A percentile compares a stretch with the other conserved stretches of the same genome.
Evolutionary conservation across 2,888 invertebrate species (phyloP).

Genomic region (Ceriagrion tenellum): DNA sequence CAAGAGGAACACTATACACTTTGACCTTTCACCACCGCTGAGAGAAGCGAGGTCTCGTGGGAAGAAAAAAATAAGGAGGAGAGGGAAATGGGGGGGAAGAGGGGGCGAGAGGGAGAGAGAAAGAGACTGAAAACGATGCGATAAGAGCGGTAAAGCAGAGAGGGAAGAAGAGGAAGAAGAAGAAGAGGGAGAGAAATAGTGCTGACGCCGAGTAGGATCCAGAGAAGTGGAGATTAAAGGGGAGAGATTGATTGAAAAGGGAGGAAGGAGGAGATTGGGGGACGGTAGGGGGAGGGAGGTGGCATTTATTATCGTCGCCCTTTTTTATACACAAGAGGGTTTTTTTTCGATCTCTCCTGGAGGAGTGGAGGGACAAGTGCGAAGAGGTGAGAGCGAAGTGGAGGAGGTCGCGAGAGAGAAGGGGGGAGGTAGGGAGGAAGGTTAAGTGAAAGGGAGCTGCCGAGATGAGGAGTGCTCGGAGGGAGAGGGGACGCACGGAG

Average conservation of each 20-base stretch:
- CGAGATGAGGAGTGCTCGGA: too few species aligned
- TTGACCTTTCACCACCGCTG: not conserved
- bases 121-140: too few species aligned
- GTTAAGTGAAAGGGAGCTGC: too few species aligned
- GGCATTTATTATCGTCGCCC: not conserved
- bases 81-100: not conserved
- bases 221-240: constrained; percentile 5
- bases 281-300: not conserved
- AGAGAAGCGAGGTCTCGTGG: not conserved
- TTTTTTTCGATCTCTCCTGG: not conserved
- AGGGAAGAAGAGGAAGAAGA: not conserved
- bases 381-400: too few species aligned
- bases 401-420: too few species aligned
- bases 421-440: too few species aligned
- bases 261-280: too few species aligned
- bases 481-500: not conserved
- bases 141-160: too few species aligned
- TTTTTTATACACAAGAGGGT: not conserved
- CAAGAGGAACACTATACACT: not conserved
- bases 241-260: not conserved
- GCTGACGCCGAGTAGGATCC: not conserved
- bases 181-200: not conserved
- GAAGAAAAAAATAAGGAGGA: not conserved
- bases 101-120: not conserved
- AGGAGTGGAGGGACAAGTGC: too few species aligned